Base-by-base conservation (phyloP, 2,797 vertebrate genomes). In the Enoplosus armatus region DNA sequence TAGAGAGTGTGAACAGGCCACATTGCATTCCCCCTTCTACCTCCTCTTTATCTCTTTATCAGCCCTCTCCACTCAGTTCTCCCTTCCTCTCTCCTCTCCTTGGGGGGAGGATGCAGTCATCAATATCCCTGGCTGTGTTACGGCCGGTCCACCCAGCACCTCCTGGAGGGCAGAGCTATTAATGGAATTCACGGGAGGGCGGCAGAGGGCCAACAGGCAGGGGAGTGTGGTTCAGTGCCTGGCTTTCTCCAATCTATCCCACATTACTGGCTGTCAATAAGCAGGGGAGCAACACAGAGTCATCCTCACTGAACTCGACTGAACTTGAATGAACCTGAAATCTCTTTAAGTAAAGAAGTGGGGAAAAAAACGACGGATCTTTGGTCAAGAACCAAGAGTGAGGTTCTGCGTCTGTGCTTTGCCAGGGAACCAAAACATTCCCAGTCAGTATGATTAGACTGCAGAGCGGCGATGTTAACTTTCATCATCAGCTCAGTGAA, bases 111-210 rank as follows among this genome's bases (percentile, higher is more conserved):
- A 80, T 79, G 62, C 77, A 72, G 84, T 82, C 85, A 84, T 93
- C 91, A 85, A 89, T 91, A 90, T 87, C 86, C 70, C 69, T 85
- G 87, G 77, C 77, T 79, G 80, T 72, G 72, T 81, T 85, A 54
- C 80, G 77, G 89, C 75, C 85, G 33, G 74, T 83, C 72, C 85
- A 79, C 70, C 88, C 80, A 72, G 76, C 87, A 86, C 76, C 89
- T 92, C 88, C 90, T 90, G 86, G 79, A 92, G 92, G 87, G 88
- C 89, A 91, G 71, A 85, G 86, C 88, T 91, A 88, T 93, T 93
- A 90, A 92, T 93, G 91, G 87, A 72, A 91, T 90, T 89, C 85
- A 69, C 76, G 67, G 79, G 81, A 86, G 82, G 83, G 79, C 69
- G 47, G 80, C 77, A 50, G 79, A 71, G 68, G 75, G 88, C 88